Percentiles rank a stretch among this genome's conserved stretches.
These are phyloP conservation scores for Eleutherodactylus coqui DNA, from an alignment of 2,797 vertebrate genomes.

Conservation along the genomic window DNA sequence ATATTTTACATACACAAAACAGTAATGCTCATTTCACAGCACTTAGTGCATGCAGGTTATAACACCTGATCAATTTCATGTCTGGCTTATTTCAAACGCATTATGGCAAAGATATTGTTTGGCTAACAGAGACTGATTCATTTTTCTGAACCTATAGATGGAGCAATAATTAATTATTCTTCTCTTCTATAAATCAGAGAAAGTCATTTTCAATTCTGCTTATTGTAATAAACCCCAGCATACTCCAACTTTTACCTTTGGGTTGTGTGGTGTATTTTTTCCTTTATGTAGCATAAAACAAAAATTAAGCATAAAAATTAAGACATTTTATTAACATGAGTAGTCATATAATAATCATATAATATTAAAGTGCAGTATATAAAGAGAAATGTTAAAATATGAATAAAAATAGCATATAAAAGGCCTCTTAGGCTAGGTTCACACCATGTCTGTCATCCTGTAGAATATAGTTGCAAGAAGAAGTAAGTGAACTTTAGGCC, in stretches of 20 bases:
- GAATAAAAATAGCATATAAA: no score
- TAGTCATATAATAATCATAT: not conserved
- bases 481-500: no score
- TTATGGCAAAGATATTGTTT: slow-evolving; percentile 24
- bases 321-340: not conserved
- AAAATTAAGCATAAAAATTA: not conserved
- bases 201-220: not conserved
- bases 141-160: not conserved
- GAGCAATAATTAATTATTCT: slow-evolving; percentile 2
- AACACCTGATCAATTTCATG: slow-evolving; percentile 44
- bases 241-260: not conserved
- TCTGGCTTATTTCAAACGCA: slow-evolving; percentile 18
- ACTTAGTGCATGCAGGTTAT: slow-evolving; percentile 15
- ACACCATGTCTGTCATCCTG: no score
- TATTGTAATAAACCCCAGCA: not conserved
- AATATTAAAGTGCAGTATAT: not conserved
- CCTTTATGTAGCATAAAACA: not conserved
- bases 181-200: not conserved
- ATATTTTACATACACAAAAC: slow-evolving; percentile 42
- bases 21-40: slow-evolving; percentile 23
- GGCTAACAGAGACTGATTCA: slow-evolving; percentile 1
- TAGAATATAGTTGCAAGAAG: no score
- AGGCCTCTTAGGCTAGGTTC: no score
- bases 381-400: no score
- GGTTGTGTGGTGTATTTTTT: not conserved